Percentiles rank a stretch among this genome's conserved stretches.
These are phyloP conservation scores for Passer montanus DNA, from an alignment of 2,113 vertebrate genomes.

Conservation along the genomic window DNA sequence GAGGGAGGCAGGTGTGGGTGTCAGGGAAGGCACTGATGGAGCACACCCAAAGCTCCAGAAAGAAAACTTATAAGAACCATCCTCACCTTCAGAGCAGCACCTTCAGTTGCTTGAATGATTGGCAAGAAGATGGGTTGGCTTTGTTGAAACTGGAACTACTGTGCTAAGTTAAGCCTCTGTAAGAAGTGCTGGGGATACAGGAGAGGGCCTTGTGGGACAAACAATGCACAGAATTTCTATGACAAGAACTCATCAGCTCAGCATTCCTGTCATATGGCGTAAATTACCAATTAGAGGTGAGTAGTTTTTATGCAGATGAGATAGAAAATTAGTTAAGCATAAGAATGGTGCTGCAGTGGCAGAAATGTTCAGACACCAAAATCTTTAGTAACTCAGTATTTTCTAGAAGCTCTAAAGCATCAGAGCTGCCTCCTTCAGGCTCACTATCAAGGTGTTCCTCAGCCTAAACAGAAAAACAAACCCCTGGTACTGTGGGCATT, in stretches of 20 bases:
- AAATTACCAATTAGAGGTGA: neutral
- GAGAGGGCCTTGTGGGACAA: neutral
- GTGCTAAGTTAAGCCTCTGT: neutral
- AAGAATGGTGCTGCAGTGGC: neutral
- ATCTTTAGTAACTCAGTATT: neutral
- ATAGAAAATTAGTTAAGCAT: neutral
- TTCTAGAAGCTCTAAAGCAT: neutral
- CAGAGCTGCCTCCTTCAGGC: neutral
- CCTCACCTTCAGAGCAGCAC: neutral
- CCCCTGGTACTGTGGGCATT: neutral
- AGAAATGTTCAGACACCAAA: neutral
- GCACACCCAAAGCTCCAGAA: neutral
- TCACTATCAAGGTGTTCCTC: neutral
- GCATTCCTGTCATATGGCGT: neutral
- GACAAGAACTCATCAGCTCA: neutral
- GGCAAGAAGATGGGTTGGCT: neutral
- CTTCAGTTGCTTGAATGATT: neutral
- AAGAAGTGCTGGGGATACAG: neutral
- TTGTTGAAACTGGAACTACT: neutral
- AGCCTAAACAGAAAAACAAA: neutral
- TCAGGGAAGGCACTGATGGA: neutral
- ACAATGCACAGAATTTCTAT: accelerated
- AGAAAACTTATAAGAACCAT: neutral
- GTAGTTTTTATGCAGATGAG: neutral
- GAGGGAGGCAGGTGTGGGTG: neutral